A percentile compares a stretch with the other conserved stretches of the same genome.
Evolutionary conservation across 2,113 vertebrate species (phyloP).

Genomic region (Rhodinocichla rosea): DNA sequence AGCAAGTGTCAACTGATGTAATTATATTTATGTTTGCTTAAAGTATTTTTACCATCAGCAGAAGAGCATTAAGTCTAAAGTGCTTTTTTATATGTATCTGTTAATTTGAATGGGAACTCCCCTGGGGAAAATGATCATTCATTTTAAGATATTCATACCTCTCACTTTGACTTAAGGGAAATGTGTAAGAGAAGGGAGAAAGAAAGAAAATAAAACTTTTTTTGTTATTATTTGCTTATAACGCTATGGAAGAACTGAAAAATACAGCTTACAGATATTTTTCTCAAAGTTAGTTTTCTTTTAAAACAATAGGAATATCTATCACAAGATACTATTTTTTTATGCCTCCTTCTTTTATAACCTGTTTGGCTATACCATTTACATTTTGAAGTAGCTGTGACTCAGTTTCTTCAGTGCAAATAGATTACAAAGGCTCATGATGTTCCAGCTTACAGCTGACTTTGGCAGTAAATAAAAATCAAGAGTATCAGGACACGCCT

Average conservation of each 20-base stretch:
- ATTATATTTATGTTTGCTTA: background rate
- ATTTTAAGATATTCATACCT: background rate
- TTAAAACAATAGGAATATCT: background rate
- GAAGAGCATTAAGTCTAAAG: background rate
- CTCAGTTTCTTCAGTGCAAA: background rate
- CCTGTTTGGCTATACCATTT: background rate
- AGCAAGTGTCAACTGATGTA: background rate
- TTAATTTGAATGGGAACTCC: slow-evolving; percentile 24
- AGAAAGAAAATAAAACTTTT: background rate
- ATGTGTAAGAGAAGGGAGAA: background rate
- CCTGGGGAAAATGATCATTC: background rate
- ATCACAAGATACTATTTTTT: background rate
- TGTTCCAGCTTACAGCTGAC: background rate
- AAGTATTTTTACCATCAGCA: slow-evolving; percentile 1
- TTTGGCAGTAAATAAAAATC: background rate
- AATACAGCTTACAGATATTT: background rate
- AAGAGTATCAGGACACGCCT: background rate
- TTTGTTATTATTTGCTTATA: background rate
- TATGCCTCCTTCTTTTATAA: background rate
- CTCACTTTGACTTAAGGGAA: background rate
- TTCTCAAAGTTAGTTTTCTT: background rate
- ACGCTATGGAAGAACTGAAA: background rate
- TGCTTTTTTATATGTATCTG: background rate
- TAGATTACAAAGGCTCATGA: background rate
- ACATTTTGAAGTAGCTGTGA: background rate